These are phyloP conservation scores for Cephonodes hylas DNA, from an alignment of 2,888 invertebrate genomes.

Conservation along the genomic window DNA sequence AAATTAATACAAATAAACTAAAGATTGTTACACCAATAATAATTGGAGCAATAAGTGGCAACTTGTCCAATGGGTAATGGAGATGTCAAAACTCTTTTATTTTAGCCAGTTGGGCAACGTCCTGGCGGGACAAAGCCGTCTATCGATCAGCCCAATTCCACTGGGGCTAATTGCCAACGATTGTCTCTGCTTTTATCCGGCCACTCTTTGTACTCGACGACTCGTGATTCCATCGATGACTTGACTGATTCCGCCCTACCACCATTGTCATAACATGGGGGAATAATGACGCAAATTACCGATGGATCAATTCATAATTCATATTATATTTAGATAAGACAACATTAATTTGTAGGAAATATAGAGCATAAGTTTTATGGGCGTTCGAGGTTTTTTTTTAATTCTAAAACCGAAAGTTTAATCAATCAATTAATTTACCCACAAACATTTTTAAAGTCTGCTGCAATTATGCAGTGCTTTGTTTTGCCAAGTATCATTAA, in stretches of 20 bases:
- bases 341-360: too few species aligned
- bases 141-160: constrained; percentile 61
- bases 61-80: neutral
- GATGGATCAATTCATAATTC: neutral
- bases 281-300: constrained; percentile 36
- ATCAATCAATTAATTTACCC: too few species aligned
- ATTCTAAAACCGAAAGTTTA: too few species aligned
- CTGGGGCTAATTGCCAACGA: constrained; percentile 59
- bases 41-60: neutral
- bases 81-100: constrained; percentile 21
- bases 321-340: neutral
- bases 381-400: too few species aligned
- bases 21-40: neutral
- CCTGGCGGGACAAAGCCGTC: constrained; percentile 46
- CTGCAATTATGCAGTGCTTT: too few species aligned
- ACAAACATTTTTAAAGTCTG: too few species aligned
- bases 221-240: constrained; percentile 40
- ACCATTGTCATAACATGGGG: constrained; percentile 38
- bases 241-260: constrained; percentile 46
- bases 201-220: constrained; percentile 51
- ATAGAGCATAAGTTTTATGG: too few species aligned
- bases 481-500: too few species aligned
- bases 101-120: constrained; percentile 55
- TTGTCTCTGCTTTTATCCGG: constrained; percentile 61
- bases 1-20: too few species aligned